Percentiles rank a stretch among this genome's conserved stretches.
Conservation (phyloP, 2,797 vertebrate genomes). For the Sarcoramphus papa region DNA sequence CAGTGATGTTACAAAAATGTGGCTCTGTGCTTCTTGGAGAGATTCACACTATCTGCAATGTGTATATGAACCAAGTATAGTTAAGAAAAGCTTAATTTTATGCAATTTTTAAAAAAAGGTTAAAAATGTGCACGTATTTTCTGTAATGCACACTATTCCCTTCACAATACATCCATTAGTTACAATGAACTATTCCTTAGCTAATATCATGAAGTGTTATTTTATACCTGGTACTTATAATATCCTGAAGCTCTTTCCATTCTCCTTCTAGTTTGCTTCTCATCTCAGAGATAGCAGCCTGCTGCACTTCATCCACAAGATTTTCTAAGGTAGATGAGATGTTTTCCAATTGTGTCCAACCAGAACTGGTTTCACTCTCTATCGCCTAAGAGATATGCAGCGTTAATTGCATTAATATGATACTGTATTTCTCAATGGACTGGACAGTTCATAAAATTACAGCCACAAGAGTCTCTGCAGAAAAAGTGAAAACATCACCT, state of each 20-base stretch:
- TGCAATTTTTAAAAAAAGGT: background rate
- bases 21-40: background rate
- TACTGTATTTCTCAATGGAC: background rate
- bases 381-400: constrained; percentile 70
- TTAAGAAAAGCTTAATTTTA: background rate
- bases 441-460: background rate
- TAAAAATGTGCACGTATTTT: background rate
- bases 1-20: background rate
- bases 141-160: background rate
- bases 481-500: background rate
- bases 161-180: background rate
- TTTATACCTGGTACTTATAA: constrained; percentile 79
- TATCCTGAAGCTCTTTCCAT: constrained; percentile 77
- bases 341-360: constrained; percentile 79
- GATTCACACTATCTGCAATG: background rate
- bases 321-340: constrained; percentile 71
- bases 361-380: constrained; percentile 75
- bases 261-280: constrained; percentile 72
- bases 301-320: constrained; percentile 37
- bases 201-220: background rate
- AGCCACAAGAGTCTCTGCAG: background rate
- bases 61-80: background rate
- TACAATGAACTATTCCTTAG: background rate
- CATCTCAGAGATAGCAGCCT: constrained; percentile 66
- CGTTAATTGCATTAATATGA: background rate